Evolutionary conservation across 2,797 vertebrate genomes (phyloP).

Genomic region (Varecia variegata): DNA sequence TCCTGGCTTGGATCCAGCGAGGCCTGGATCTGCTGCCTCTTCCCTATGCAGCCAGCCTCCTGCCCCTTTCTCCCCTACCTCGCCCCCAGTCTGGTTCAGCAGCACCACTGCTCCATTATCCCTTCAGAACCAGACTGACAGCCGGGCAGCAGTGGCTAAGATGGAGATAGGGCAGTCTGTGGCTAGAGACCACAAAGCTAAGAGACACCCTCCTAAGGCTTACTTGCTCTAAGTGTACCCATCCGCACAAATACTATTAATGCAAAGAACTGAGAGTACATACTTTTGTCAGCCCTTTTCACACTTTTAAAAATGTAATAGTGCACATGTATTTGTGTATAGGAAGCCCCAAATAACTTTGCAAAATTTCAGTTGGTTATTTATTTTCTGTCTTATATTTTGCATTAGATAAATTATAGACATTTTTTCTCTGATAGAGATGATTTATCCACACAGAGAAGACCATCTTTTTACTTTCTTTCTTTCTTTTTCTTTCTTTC

Average conservation of each 20-base stretch:
- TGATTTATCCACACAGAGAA: neutral
- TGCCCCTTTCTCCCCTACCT: neutral
- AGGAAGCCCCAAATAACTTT: neutral
- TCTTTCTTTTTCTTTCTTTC: too few species aligned
- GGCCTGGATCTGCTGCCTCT: neutral
- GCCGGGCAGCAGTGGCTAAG: accelerated
- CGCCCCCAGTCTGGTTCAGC: neutral
- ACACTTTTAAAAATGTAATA: neutral
- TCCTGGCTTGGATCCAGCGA: neutral
- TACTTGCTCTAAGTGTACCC: neutral
- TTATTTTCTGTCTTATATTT: neutral
- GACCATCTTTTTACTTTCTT: neutral
- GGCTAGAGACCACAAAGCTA: neutral
- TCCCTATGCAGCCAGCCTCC: neutral
- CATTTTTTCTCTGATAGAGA: neutral
- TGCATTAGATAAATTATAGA: neutral
- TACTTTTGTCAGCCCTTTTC: neutral
- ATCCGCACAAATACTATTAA: neutral
- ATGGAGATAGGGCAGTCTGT: neutral
- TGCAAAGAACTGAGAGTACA: neutral
- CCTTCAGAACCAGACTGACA: neutral
- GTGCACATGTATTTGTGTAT: neutral
- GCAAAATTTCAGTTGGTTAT: neutral
- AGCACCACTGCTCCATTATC: neutral
- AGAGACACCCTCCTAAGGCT: neutral